Evolutionary conservation across 2,113 vertebrate genomes (phyloP).

Genomic region (Nesoenas mayeri): DNA sequence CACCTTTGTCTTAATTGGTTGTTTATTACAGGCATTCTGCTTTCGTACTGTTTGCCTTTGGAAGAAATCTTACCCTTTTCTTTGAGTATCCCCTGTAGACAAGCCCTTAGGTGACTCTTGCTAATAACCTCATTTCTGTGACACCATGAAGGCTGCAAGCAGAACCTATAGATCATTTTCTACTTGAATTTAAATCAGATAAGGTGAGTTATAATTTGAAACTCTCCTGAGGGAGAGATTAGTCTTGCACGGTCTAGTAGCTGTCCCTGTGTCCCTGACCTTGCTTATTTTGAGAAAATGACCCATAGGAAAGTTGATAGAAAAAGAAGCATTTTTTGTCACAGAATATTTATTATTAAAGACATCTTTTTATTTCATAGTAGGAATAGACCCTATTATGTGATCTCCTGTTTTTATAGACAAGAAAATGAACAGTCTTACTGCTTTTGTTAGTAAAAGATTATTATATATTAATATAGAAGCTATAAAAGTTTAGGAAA

Average conservation of each 20-base stretch:
- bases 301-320: background rate
- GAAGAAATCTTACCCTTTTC: background rate
- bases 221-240: background rate
- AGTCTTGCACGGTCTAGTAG: background rate
- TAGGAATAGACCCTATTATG: background rate
- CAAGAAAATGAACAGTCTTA: background rate
- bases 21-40: background rate
- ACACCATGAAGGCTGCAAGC: background rate
- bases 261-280: slow-evolving; percentile 11
- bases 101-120: background rate
- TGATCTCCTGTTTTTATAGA: background rate
- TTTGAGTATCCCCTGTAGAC: background rate
- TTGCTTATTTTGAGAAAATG: slow-evolving; percentile 15
- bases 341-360: background rate
- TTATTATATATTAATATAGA: background rate
- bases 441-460: background rate
- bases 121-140: background rate
- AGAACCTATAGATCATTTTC: slow-evolving; percentile 10
- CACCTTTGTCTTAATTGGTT: background rate
- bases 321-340: background rate
- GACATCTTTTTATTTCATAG: background rate
- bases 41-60: background rate
- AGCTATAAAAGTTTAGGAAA: background rate
- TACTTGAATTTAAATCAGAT: slow-evolving; percentile 10
- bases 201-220: slow-evolving; percentile 33